Base-by-base conservation (phyloP, 2,888 invertebrate species). In the Tipula lateralis region DNA sequence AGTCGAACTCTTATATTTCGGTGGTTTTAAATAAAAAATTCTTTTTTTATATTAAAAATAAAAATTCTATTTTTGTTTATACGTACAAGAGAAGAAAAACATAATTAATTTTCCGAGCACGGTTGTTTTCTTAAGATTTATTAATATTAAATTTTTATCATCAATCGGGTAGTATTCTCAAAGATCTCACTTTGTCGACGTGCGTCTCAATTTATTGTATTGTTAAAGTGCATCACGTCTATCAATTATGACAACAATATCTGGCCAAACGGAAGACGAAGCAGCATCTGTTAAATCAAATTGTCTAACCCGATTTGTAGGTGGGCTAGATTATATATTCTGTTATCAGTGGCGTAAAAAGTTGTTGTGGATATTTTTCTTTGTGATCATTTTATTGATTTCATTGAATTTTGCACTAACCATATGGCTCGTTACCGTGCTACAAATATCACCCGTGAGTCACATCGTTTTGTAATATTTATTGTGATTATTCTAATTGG, bases 301-400 rank as follows among this genome's bases (percentile, higher is more conserved):
- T 24, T 66, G 24, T 24, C 24, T 24, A 1, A 66, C 24, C 6
- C 66, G 66, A 19, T 66, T 66, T 66, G 24, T 66, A 66, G 24
- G 24, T 66, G 66, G 66, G 24, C 66, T 66, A 66, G 66, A 66
- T 66, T 66, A 66, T 66, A 9, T 66, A 24, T 66, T 66, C 12
- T 66, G 66, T 66, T 66, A 66, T 66, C 66, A 66, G n/a, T 66
- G 66, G 66, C 66, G 66, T 66, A 66, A 66, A 66, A 66, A 66
- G 24, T 24, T 66, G 9, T 66, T 66, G 66, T 66, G 24, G 24
- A 66, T 66, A 7, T 24, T 24, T 24, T 24, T 66, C 6, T 24
- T 24, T 66, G 24, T 66, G 24, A 66, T 66, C 19, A 66, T 66
- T 24, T 9, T 66, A 24, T 9, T 66, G 2, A 66, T 66, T 24